phyloP scores from a whole-genome alignment of 2,888 invertebrate species.

The Drosophila mimica region DNA sequence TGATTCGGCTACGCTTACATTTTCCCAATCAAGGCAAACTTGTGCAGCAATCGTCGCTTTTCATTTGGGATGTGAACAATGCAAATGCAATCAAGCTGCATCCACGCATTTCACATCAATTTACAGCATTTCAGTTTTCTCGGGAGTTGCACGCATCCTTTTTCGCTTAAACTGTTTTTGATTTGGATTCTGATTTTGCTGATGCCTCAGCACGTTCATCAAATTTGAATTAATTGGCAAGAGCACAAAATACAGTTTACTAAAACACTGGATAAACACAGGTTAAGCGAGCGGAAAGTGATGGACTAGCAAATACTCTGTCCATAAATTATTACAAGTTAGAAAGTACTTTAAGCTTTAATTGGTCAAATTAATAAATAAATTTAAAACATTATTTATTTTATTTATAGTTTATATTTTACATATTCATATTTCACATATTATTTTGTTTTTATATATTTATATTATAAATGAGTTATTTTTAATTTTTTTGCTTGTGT shows the following conservation, averaged over 20 bases:
- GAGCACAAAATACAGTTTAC: constrained; percentile 5
- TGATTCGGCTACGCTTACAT: constrained; percentile 1
- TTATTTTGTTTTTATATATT: background rate
- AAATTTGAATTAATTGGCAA: constrained; percentile 56
- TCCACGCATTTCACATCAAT: constrained; percentile 25
- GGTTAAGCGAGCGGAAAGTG: background rate
- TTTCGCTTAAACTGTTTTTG: constrained; percentile 27
- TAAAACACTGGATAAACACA: background rate
- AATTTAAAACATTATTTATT: too few species aligned
- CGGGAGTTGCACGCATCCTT: background rate
- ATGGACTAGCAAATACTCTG: background rate
- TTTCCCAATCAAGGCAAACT: constrained; percentile 19
- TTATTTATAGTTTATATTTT: too few species aligned
- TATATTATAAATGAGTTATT: too few species aligned
- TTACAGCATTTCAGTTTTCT: constrained; percentile 3
- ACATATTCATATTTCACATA: too few species aligned
- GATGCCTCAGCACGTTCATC: background rate
- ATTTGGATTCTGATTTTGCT: constrained; percentile 2
- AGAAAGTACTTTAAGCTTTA: too few species aligned
- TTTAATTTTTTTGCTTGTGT: background rate
- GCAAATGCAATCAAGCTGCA: constrained; percentile 43
- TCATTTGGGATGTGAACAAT: constrained; percentile 23
- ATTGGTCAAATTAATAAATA: too few species aligned
- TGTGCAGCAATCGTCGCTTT: constrained; percentile 1
- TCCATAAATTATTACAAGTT: background rate